Conservation (phyloP, 2,888 invertebrate genomes). For the Argyresthia albistria region DNA sequence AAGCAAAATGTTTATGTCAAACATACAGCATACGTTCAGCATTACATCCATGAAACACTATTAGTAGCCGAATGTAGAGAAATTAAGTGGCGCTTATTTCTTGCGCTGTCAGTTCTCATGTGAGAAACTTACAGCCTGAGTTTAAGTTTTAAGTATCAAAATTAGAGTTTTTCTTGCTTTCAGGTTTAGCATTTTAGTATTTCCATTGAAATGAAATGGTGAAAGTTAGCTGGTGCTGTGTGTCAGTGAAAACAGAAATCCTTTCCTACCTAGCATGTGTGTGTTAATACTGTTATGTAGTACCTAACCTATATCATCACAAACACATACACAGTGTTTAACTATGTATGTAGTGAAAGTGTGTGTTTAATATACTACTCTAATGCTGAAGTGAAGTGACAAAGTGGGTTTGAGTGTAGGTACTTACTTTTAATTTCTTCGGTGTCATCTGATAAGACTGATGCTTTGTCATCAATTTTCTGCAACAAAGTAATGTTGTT, state of each 20-base stretch:
- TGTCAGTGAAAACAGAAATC: not conserved
- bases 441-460: constrained; percentile 31
- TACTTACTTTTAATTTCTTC: constrained; percentile 23
- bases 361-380: not conserved
- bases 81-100: no score
- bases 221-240: not conserved
- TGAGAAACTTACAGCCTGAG: no score
- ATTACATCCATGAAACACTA: no score
- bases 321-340: not conserved
- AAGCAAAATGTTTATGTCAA: no score
- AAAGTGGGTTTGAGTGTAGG: not conserved
- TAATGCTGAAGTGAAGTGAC: not conserved
- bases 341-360: not conserved
- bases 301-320: not conserved
- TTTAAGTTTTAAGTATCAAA: no score
- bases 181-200: no score
- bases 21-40: no score
- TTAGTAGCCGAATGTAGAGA: no score
- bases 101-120: no score
- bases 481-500: constrained; percentile 17
- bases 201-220: no score
- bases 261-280: not conserved
- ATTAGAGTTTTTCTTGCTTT: no score
- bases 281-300: not conserved
- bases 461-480: constrained; percentile 40